phyloP scores from a whole-genome alignment of 2,888 invertebrate genomes.

The Heliconius hortense region DNA sequence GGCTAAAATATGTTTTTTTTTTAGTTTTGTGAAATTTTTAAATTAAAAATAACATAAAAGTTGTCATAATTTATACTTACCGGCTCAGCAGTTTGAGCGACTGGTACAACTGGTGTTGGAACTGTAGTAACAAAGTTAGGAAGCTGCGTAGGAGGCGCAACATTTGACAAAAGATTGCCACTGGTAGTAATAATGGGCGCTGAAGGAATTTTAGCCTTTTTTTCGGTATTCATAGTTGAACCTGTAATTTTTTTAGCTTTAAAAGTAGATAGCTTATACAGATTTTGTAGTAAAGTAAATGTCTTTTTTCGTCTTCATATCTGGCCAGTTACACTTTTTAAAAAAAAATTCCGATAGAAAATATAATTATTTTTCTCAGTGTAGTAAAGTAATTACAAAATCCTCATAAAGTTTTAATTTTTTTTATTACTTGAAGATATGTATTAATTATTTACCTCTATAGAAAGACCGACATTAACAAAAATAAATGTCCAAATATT shows the following conservation, averaged over 20 bases:
- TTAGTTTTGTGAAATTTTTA: neutral
- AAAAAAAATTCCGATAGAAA: neutral
- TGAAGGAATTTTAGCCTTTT: conserved; percentile 66
- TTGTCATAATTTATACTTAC: conserved; percentile 33
- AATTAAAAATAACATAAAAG: neutral
- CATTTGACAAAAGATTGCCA: conserved; percentile 83
- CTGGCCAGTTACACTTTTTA: neutral
- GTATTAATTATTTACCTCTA: conserved; percentile 13
- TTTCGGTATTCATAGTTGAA: conserved; percentile 56
- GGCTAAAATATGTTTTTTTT: conserved; percentile 1
- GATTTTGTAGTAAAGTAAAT: neutral
- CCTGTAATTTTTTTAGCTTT: conserved; percentile 8
- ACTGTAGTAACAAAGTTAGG: conserved; percentile 84
- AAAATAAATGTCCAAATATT: conserved; percentile 28
- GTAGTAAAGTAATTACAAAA: neutral
- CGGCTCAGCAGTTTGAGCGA: conserved; percentile 41
- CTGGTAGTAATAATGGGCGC: conserved; percentile 73
- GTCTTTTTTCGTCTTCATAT: neutral
- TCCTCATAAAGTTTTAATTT: too few relatives aligned
- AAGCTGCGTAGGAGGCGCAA: conserved; percentile 86
- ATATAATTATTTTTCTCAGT: neutral
- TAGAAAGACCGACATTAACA: conserved; percentile 4
- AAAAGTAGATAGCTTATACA: neutral
- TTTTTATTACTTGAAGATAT: neutral
- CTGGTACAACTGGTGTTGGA: conserved; percentile 43